Conservation (phyloP, 2,797 vertebrate species). For the Rhynchotus rufescens region DNA sequence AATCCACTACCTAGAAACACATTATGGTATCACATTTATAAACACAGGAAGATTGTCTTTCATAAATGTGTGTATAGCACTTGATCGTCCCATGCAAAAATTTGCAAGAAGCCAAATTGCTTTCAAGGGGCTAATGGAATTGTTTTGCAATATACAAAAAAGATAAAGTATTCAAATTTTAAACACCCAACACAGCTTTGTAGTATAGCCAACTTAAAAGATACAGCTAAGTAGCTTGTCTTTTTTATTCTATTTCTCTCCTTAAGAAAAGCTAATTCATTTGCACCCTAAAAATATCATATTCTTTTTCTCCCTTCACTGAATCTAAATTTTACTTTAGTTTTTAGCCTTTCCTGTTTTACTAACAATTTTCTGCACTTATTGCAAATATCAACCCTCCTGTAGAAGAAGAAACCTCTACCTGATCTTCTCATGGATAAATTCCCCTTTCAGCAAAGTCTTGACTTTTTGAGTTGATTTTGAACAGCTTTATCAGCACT, state of each 20-base stretch:
- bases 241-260: no score
- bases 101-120: accelerated
- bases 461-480: background rate
- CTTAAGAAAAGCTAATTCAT: background rate
- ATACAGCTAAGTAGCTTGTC: no score
- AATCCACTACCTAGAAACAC: background rate
- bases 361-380: no score
- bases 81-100: background rate
- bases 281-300: background rate
- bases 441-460: background rate
- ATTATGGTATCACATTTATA: background rate
- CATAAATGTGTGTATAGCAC: background rate
- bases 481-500: background rate
- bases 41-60: background rate
- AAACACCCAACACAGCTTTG: background rate
- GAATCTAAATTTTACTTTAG: background rate
- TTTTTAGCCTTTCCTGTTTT: background rate
- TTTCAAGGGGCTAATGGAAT: background rate
- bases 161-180: background rate
- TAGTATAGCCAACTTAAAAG: background rate
- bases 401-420: background rate
- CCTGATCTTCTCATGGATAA: background rate
- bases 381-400: background rate
- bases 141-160: background rate
- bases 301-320: background rate